A percentile compares a stretch with the other conserved stretches of the same genome.
These are phyloP conservation scores for Phragmatobia fuliginosa DNA, from an alignment of 2,888 invertebrate genomes.

Conservation along the genomic window DNA sequence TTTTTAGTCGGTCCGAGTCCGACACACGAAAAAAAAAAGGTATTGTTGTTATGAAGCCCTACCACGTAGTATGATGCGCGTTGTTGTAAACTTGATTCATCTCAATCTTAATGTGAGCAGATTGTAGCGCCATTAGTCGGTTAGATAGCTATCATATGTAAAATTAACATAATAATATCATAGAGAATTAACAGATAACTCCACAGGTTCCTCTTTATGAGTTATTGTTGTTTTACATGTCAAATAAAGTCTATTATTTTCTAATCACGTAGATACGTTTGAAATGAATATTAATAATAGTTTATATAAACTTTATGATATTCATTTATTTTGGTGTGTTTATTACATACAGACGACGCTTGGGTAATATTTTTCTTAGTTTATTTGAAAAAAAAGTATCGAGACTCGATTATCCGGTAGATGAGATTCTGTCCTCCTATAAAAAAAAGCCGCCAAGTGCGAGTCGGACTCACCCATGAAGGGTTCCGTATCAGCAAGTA, in stretches of 20 bases:
- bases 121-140: slow-evolving; percentile 28
- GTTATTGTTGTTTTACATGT: slow-evolving; percentile 1
- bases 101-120: slow-evolving; percentile 16
- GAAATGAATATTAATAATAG: background rate
- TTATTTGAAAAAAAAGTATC: too few species aligned
- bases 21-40: too few species aligned
- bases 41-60: slow-evolving; percentile 11
- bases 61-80: slow-evolving; percentile 16
- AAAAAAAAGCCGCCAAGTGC: too few species aligned
- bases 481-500: too few species aligned
- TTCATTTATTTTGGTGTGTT: background rate
- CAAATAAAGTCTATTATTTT: background rate
- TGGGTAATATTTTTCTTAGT: too few species aligned
- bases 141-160: slow-evolving; percentile 23
- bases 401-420: background rate
- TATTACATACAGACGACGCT: background rate
- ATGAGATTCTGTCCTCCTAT: too few species aligned
- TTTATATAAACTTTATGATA: background rate
- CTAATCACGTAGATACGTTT: background rate
- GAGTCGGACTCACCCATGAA: too few species aligned
- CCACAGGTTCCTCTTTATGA: slow-evolving; percentile 2
- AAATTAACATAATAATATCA: slow-evolving; percentile 34
- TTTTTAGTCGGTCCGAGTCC: too few species aligned
- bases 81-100: slow-evolving; percentile 26
- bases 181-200: slow-evolving; percentile 19